Percentiles rank a stretch among this genome's conserved stretches.
phyloP scores from a whole-genome alignment of 2,797 vertebrate species.

The Botia kubotai region DNA sequence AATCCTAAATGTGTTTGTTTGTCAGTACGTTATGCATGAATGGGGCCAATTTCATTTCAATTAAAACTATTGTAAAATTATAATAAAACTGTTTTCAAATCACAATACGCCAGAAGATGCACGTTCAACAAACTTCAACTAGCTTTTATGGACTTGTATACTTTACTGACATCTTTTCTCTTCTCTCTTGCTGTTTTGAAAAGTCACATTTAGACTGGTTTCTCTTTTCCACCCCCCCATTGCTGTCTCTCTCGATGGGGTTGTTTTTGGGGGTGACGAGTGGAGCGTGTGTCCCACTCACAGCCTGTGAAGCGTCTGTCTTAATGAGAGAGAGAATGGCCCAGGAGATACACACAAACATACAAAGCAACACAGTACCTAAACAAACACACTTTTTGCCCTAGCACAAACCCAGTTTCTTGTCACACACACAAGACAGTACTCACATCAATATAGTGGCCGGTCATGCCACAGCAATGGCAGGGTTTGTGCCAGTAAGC shows the following conservation, averaged over 20 bases:
- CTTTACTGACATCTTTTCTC: slow-evolving; percentile 23
- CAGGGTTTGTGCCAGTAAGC: slow-evolving; percentile 86
- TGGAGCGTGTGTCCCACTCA: slow-evolving; percentile 81
- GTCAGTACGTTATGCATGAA: slow-evolving; percentile 44
- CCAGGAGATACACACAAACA: slow-evolving; percentile 41
- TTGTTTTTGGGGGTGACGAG: slow-evolving; percentile 82
- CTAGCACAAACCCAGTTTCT: not conserved
- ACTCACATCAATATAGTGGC: slow-evolving; percentile 93
- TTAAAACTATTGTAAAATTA: slow-evolving; percentile 44
- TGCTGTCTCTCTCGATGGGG: slow-evolving; percentile 68
- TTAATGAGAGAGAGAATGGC: slow-evolving; percentile 65
- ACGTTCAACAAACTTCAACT: slow-evolving; percentile 6
- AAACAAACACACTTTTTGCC: slow-evolving; percentile 51
- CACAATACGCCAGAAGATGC: slow-evolving; percentile 37
- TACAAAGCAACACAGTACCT: slow-evolving; percentile 51
- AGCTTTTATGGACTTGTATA: not conserved
- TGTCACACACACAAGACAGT: slow-evolving; percentile 38
- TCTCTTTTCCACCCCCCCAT: slow-evolving; percentile 70
- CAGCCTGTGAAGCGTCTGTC: slow-evolving; percentile 84
- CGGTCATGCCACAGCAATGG: slow-evolving; percentile 87
- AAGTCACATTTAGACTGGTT: slow-evolving; percentile 41
- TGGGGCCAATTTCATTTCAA: slow-evolving; percentile 31
- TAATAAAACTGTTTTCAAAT: slow-evolving; percentile 29
- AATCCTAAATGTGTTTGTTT: slow-evolving; percentile 38
- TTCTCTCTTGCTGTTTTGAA: slow-evolving; percentile 51